A percentile compares a stretch with the other conserved stretches of the same genome.
phyloP scores from a whole-genome alignment of 1,140 invertebrate species.

The Hylaeus anthracinus region DNA sequence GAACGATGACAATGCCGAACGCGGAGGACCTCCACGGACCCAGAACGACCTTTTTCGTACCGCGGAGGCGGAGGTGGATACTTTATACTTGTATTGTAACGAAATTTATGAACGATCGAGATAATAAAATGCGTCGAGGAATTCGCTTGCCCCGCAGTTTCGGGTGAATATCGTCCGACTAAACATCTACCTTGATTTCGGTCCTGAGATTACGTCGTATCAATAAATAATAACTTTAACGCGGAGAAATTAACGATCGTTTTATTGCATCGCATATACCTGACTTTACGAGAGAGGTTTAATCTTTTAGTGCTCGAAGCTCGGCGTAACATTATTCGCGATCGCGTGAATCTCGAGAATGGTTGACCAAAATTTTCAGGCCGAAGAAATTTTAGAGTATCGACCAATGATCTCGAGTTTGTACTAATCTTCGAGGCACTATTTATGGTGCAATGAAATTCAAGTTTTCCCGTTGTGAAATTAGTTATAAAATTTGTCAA shows the following conservation, averaged over 20 bases:
- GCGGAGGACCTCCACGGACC: constrained; percentile 22
- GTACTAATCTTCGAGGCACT: background rate
- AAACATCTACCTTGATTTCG: constrained; percentile 56
- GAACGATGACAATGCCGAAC: constrained; percentile 51
- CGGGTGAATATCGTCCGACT: constrained; percentile 64
- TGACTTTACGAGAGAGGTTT: background rate
- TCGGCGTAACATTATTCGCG: background rate
- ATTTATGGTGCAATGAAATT: too few relatives aligned
- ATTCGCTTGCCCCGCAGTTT: constrained; percentile 57
- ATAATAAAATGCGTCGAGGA: constrained; percentile 73
- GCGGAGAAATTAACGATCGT: constrained; percentile 43
- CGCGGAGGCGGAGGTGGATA: constrained; percentile 48
- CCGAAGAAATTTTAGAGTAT: too few relatives aligned
- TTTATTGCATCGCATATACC: constrained; percentile 31
- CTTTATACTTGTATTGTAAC: constrained; percentile 71
- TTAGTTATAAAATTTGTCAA: too few relatives aligned
- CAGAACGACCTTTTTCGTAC: constrained; percentile 41
- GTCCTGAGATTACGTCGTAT: constrained; percentile 64
- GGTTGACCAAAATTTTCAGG: too few relatives aligned
- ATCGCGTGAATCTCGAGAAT: background rate
- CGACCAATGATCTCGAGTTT: background rate
- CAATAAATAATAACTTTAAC: constrained; percentile 70
- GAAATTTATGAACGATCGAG: constrained; percentile 77
- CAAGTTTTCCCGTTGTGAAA: too few relatives aligned
- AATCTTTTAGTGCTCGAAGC: background rate